A percentile compares a stretch with the other conserved stretches of the same genome.
phyloP scores from a whole-genome alignment of 2,113 vertebrate genomes.

The Mystacornis crossleyi region DNA sequence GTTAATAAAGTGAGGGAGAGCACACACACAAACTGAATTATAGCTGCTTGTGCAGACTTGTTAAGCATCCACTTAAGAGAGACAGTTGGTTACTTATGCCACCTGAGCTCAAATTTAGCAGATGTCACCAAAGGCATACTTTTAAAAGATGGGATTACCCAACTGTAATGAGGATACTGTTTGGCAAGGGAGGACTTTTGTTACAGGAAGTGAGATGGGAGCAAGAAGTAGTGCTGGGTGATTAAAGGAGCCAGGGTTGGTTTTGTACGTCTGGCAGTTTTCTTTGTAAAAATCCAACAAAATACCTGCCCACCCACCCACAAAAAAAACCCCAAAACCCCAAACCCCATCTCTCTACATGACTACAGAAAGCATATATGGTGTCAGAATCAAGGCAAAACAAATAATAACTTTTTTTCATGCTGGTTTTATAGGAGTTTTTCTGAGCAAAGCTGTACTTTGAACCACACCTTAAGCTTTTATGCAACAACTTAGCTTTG shows the following conservation, averaged over 20 bases:
- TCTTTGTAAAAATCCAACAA: neutral
- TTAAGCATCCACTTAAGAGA: neutral
- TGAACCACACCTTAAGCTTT: neutral
- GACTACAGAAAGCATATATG: neutral
- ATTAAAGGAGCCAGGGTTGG: neutral
- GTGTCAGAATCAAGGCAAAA: neutral
- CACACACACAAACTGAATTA: neutral
- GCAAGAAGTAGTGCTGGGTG: neutral
- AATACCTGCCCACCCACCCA: neutral
- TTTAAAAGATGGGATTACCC: neutral
- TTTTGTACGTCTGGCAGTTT: neutral
- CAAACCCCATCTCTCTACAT: neutral
- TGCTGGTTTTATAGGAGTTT: neutral
- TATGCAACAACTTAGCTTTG: neutral
- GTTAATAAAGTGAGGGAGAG: neutral
- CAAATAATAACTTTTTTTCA: fast-evolving
- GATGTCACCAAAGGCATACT: neutral
- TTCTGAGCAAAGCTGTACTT: neutral
- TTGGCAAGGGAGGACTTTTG: neutral
- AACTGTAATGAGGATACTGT: neutral
- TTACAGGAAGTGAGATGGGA: neutral
- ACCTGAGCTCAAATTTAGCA: neutral
- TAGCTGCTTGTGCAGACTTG: neutral
- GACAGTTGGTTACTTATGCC: neutral
- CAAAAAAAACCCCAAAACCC: neutral